Evolutionary conservation across 2,888 invertebrate species (phyloP), one percentile per base, ranked within the genome.

Genomic region (Incurvaria masculella): DNA sequence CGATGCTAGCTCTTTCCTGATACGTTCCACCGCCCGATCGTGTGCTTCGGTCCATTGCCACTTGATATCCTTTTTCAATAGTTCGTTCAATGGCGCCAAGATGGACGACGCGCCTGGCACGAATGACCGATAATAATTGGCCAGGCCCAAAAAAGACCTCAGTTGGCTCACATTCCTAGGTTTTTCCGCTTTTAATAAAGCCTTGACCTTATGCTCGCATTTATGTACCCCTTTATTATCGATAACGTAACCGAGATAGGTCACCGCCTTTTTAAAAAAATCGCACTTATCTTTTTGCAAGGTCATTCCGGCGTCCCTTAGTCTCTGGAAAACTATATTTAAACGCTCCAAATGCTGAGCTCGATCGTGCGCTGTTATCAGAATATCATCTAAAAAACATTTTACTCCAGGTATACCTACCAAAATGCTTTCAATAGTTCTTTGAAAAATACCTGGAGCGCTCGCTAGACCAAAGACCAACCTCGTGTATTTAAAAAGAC

Each of bases 241-340:
- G 5, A 51, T 51, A 4, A 39, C 16, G 23, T 48, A 41, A 11
- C 51, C 51, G n/a, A 51, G 21, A 17, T 48, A 48, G 4, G 17
- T 46, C 2, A 55, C 48, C 44, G 52, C 51, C 20, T 52, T 33
- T 43, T 53, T 46, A 41, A 53, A 53, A 50, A 53, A 55, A 5
- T 27, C 45, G 39, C 53, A 55, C 42, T 54, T 57, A 8, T 46
- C 27, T 41, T 49, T 45, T 38, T 55, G 52, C 10, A 57, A 40
- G 1, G 50, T 50, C 1, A 56, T 39, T 1, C 56, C 55, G 1
- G 55, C 53, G 14, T 55, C 50, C 19, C 49, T 44, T 45, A 58
- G 45, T 1, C 55, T 42, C 19, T 27, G 21, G 4, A 47, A 39
- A 21, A 47, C 47, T 4, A 6, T 14, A 10, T 20, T 23, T 20